Evolutionary conservation across 2,888 invertebrate genomes (phyloP), one percentile per base, ranked within the genome.

Genomic region (Euproctis similis): DNA sequence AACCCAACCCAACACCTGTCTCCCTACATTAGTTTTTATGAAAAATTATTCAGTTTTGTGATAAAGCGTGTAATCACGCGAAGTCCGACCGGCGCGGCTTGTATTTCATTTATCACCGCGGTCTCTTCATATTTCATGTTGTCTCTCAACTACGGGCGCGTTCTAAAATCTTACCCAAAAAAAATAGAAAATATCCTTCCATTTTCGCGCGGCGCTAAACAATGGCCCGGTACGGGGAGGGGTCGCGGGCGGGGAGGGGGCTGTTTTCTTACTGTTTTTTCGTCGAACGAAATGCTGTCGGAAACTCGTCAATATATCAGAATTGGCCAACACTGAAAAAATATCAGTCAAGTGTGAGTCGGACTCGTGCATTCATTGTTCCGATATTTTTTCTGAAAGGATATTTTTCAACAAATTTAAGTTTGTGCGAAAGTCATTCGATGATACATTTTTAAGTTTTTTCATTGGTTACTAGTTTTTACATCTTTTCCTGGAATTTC

Each of bases 241-340:
- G 39, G 35, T 45, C 45, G 50, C n/a, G n/a, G n/a, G n/a, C n/a
- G n/a, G n/a, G n/a, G n/a, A n/a, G n/a, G n/a, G n/a, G n/a, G n/a
- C n/a, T n/a, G n/a, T n/a, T n/a, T n/a, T n/a, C n/a, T n/a, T n/a
- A n/a, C 52, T 48, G 44, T 40, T 61, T 64, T 61, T 61, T 51
- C 45, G 40, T 31, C 42, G 46, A 47, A 49, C 45, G 46, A 59
- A 63, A 55, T 42, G 53, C 44, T 46, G 46, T 51, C 54, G 56
- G 55, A 53, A 58, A 56, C 58, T 62, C 57, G 58, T 67, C 68
- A 60, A 68, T 69, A 67, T 61, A 64, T 68, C 64, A 62, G 59
- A 64, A 60, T 57, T 53, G 60, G 44, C 46, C 42, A 49, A 49
- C 39, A 36, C 38, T 36, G 48, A 37, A 41, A 46, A 18, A n/a